phyloP scores from a whole-genome alignment of 2,888 invertebrate genomes.

The Drosophila silvestris region DNA sequence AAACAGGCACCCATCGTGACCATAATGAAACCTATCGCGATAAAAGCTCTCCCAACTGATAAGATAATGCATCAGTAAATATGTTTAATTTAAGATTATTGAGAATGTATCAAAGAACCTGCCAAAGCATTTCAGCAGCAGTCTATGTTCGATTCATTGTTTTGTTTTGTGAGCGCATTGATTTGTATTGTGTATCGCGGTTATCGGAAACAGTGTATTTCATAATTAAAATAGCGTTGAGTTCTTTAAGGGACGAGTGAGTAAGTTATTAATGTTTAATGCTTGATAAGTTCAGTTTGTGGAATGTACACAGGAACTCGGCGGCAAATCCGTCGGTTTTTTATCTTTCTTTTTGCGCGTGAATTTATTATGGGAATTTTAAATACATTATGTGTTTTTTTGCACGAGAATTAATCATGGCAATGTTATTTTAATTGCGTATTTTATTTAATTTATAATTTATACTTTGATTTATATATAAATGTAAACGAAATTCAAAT shows the following conservation, averaged over 20 bases:
- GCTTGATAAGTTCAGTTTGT: not conserved
- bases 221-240: not conserved
- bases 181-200: not conserved
- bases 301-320: not conserved
- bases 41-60: not conserved
- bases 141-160: too few species aligned
- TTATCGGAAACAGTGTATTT: not conserved
- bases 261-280: not conserved
- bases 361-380: not conserved
- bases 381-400: not conserved
- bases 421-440: not conserved
- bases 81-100: not conserved
- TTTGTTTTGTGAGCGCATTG: not conserved
- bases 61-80: not conserved
- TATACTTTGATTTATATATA: not conserved
- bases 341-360: not conserved
- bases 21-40: not conserved
- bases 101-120: not conserved
- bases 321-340: conserved; percentile 44
- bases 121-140: not conserved
- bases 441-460: not conserved
- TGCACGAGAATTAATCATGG: not conserved
- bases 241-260: too few species aligned
- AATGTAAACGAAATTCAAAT: not conserved
- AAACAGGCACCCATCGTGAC: not conserved